Conservation (phyloP, 2,888 invertebrate species). For the Brachylomia viminalis region DNA sequence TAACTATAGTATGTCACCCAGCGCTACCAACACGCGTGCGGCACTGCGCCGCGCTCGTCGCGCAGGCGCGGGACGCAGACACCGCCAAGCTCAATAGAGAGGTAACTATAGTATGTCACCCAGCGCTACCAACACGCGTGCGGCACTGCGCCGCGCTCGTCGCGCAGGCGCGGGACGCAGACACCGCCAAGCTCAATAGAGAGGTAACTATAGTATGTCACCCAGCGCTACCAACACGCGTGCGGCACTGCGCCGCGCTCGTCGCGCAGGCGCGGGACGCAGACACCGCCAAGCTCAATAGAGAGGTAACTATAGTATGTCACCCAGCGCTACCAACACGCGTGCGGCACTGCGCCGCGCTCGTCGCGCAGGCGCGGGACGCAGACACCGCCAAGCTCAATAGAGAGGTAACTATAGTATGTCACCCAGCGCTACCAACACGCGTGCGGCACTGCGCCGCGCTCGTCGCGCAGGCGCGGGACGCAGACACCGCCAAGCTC, state of each 20-base stretch:
- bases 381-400: slow-evolving; percentile 84
- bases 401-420: slow-evolving; percentile 68
- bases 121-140: slow-evolving; percentile 90
- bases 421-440: slow-evolving; percentile 87
- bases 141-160: slow-evolving; percentile 92
- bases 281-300: slow-evolving; percentile 80
- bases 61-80: slow-evolving; percentile 91
- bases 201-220: slow-evolving; percentile 56
- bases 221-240: slow-evolving; percentile 89
- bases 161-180: slow-evolving; percentile 91
- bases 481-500: slow-evolving; percentile 86
- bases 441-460: slow-evolving; percentile 91
- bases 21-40: slow-evolving; percentile 90
- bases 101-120: background rate
- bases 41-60: slow-evolving; percentile 92
- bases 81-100: slow-evolving; percentile 79
- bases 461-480: slow-evolving; percentile 91
- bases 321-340: slow-evolving; percentile 88
- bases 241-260: slow-evolving; percentile 91
- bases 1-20: slow-evolving; percentile 63
- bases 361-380: slow-evolving; percentile 92
- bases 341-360: slow-evolving; percentile 91
- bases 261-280: slow-evolving; percentile 92
- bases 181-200: slow-evolving; percentile 80
- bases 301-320: slow-evolving; percentile 67